phyloP scores from a whole-genome alignment of 1,140 invertebrate genomes.

The Doryteuthis pealeii region DNA sequence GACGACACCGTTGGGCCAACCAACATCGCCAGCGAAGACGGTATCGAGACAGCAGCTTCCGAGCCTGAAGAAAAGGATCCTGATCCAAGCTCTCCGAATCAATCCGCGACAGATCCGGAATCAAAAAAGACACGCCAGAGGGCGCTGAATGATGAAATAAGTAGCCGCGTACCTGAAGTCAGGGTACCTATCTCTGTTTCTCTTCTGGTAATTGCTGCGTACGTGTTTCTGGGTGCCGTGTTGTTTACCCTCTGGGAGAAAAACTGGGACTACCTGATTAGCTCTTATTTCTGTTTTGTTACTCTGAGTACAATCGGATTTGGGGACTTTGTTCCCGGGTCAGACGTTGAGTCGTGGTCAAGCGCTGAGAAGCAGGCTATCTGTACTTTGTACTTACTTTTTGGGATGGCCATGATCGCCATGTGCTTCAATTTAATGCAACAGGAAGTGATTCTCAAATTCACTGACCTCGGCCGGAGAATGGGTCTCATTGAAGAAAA shows the following conservation, averaged over 20 bases:
- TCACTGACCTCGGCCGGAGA: constrained; percentile 66
- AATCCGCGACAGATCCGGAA: not conserved
- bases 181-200: constrained; percentile 52
- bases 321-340: constrained; percentile 68
- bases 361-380: constrained; percentile 45
- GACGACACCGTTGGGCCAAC: not conserved
- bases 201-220: constrained; percentile 46
- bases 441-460: constrained; percentile 80
- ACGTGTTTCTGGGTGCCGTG: constrained; percentile 53
- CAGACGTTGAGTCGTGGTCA: constrained; percentile 33
- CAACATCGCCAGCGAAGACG: not conserved
- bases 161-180: not conserved
- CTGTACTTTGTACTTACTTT: constrained; percentile 75
- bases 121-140: not conserved
- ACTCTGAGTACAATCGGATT: constrained; percentile 77
- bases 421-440: constrained; percentile 92
- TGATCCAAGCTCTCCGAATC: not conserved
- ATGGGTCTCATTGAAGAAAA: constrained; percentile 52
- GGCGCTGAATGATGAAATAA: not conserved
- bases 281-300: constrained; percentile 92
- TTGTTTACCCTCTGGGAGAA: constrained; percentile 50
- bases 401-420: constrained; percentile 85
- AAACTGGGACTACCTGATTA: constrained; percentile 77
- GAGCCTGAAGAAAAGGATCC: not conserved
- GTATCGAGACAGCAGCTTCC: not conserved